These are phyloP conservation scores for Enteromius argenteus DNA, from an alignment of 2,797 vertebrate genomes.

Conservation along the genomic window DNA sequence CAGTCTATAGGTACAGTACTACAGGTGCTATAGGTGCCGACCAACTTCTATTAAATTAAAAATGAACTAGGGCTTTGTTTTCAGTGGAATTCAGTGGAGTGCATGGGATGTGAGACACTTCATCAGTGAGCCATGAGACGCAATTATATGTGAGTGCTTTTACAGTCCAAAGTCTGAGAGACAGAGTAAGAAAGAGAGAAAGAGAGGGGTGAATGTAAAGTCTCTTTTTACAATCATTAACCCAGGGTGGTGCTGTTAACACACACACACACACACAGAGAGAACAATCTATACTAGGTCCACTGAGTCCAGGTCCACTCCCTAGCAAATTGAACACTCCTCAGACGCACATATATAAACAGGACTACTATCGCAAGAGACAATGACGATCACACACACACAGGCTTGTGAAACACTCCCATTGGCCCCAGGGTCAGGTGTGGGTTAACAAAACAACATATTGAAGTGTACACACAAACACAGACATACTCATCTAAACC, in stretches of 20 bases:
- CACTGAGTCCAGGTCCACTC: conserved; percentile 20
- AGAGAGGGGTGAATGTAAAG: conserved; percentile 30
- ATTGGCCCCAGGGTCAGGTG: conserved; percentile 45
- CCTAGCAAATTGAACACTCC: background rate
- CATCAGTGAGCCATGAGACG: conserved; percentile 21
- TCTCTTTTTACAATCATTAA: conserved; percentile 56
- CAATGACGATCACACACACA: background rate
- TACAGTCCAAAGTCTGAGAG: conserved; percentile 42
- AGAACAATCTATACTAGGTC: conserved; percentile 27
- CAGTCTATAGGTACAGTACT: background rate
- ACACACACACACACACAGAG: background rate
- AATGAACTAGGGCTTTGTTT: background rate
- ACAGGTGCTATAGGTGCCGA: background rate
- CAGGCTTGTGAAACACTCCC: conserved; percentile 25
- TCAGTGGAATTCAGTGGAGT: background rate
- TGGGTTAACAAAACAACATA: conserved; percentile 34
- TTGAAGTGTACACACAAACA: background rate
- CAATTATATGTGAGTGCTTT: conserved; percentile 20
- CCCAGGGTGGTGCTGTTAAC: conserved; percentile 27
- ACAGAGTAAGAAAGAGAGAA: background rate
- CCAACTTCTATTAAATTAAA: background rate
- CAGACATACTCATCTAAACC: conserved; percentile 1
- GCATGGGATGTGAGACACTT: conserved; percentile 7
- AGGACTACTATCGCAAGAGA: conserved; percentile 21
- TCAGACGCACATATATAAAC: conserved; percentile 13